Evolutionary conservation across 2,888 invertebrate species (phyloP).

Genomic region (Sthenelais limicola): DNA sequence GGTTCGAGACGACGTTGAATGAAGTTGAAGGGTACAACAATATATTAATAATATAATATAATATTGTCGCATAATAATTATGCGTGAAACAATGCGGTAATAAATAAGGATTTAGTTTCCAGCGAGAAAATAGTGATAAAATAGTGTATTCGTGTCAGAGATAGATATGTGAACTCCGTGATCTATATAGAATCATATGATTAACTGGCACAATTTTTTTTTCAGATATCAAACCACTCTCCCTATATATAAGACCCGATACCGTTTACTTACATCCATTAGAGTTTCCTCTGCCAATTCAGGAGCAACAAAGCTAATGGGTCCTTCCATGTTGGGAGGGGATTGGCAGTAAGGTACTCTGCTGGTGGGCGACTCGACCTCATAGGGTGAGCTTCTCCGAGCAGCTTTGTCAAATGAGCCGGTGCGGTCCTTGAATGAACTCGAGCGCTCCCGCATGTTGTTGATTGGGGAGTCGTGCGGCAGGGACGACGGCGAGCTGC

Average conservation of each 20-base stretch:
- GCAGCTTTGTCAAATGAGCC: slow-evolving; percentile 9
- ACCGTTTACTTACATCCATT: slow-evolving; percentile 80
- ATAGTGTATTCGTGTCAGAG: too few species aligned
- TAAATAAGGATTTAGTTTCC: too few species aligned
- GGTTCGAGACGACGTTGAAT: too few species aligned
- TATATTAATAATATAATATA: too few species aligned
- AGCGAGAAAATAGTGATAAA: too few species aligned
- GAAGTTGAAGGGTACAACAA: too few species aligned
- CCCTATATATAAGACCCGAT: slow-evolving; percentile 40
- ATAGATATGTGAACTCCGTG: too few species aligned
- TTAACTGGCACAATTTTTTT: too few species aligned
- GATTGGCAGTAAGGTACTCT: slow-evolving; percentile 58
- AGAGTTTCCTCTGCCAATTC: slow-evolving; percentile 96
- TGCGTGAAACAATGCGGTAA: too few species aligned
- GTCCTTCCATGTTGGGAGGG: slow-evolving; percentile 73
- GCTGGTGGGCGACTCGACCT: slow-evolving; percentile 18
- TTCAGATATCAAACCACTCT: not conserved
- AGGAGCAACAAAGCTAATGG: slow-evolving; percentile 87
- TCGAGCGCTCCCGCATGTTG: slow-evolving; percentile 1
- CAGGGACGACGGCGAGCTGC: slow-evolving; percentile 41
- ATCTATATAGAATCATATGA: too few species aligned
- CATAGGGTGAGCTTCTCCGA: slow-evolving; percentile 16
- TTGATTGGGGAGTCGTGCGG: slow-evolving; percentile 1
- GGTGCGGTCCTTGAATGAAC: slow-evolving; percentile 20
- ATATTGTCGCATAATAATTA: too few species aligned